Evolutionary conservation across 2,797 vertebrate species (phyloP).

Genomic region (Tarsius wallacei): DNA sequence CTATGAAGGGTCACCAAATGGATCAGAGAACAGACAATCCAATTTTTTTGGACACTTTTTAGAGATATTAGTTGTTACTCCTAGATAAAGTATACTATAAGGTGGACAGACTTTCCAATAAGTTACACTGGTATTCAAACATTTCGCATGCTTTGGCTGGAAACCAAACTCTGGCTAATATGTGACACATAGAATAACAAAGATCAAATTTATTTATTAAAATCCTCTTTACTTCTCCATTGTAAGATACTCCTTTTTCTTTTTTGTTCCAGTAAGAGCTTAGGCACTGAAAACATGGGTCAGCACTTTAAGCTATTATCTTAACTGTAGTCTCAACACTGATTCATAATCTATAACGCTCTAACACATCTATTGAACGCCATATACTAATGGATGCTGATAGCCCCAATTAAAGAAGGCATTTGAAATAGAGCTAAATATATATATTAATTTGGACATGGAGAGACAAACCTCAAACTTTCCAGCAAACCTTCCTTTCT

Average conservation of each 20-base stretch:
- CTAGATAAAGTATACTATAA: not conserved
- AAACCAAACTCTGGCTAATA: not conserved
- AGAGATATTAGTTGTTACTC: not conserved
- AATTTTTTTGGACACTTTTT: not conserved
- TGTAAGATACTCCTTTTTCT: no score
- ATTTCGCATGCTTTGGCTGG: not conserved
- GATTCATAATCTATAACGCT: not conserved
- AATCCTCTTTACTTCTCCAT: not conserved
- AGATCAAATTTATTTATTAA: not conserved
- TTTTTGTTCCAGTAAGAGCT: not conserved
- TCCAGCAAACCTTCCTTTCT: not conserved
- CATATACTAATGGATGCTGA: not conserved
- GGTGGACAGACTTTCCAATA: not conserved
- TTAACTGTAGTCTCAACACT: not conserved
- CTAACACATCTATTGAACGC: not conserved
- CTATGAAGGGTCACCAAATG: not conserved
- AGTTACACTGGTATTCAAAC: not conserved
- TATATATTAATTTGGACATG: not conserved
- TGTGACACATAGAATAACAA: not conserved
- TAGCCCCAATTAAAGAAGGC: not conserved
- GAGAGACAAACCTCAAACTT: slow-evolving; percentile 4
- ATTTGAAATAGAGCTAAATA: slow-evolving; percentile 11
- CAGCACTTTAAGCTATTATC: not conserved
- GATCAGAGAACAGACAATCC: not conserved
- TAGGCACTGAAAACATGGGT: not conserved